These are phyloP conservation scores for Capreolus pygargus DNA, from an alignment of 2,113 vertebrate species.

Conservation along the genomic window DNA sequence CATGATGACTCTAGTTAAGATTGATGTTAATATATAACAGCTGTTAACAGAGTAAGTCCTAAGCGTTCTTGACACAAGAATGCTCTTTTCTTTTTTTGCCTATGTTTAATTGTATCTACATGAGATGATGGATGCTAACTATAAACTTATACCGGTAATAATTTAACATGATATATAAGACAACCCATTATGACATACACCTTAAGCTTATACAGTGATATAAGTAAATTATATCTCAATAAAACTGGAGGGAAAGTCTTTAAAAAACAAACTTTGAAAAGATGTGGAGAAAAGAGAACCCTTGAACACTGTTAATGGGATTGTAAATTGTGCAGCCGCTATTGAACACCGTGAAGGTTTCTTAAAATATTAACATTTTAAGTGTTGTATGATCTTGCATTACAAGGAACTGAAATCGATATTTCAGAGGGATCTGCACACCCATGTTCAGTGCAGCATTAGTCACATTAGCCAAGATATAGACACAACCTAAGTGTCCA, in stretches of 20 bases:
- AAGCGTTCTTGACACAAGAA: not conserved
- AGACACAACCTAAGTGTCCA: not conserved
- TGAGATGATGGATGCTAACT: not conserved
- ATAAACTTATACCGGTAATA: not conserved
- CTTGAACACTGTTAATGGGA: not conserved
- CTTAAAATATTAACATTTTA: not conserved
- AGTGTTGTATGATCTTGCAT: not conserved
- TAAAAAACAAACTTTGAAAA: not conserved
- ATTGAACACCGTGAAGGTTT: not conserved
- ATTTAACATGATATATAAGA: not conserved
- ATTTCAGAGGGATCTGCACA: not conserved
- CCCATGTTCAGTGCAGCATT: not conserved
- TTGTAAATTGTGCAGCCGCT: not conserved
- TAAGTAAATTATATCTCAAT: not conserved
- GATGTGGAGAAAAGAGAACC: rapidly evolving
- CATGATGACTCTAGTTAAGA: not conserved
- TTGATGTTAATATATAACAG: not conserved
- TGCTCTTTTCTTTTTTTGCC: not conserved
- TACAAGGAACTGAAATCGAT: not conserved
- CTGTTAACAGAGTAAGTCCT: not conserved
- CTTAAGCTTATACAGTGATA: not conserved
- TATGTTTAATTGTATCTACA: not conserved
- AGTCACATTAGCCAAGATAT: not conserved
- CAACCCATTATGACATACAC: not conserved
- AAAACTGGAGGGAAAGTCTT: not conserved